Evolutionary conservation across 2,113 vertebrate species (phyloP).

Genomic region (Hylia prasina): DNA sequence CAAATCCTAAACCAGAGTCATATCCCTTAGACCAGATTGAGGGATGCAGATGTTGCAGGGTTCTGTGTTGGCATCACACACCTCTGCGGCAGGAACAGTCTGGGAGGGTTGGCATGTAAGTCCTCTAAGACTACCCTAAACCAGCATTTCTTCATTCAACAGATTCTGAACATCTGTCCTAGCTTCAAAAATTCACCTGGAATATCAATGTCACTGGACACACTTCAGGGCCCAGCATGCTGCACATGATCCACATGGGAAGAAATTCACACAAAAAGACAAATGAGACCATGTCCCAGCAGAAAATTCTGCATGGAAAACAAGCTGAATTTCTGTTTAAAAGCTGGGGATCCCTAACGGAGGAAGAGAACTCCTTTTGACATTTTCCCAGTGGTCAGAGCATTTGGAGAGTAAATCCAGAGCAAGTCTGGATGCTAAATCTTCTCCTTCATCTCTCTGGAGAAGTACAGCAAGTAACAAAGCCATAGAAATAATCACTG

Average conservation of each 20-base stretch:
- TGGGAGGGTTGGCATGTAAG: background rate
- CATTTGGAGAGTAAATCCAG: background rate
- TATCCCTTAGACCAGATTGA: background rate
- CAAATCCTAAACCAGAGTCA: background rate
- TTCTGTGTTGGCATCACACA: background rate
- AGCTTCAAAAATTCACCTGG: background rate
- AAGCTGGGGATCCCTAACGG: background rate
- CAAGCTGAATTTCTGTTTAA: background rate
- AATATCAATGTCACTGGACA: background rate
- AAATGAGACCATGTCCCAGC: background rate
- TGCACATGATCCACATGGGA: background rate
- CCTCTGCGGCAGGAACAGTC: background rate
- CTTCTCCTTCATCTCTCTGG: background rate
- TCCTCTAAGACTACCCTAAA: background rate
- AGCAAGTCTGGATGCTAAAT: background rate
- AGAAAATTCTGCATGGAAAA: background rate
- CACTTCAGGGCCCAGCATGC: background rate
- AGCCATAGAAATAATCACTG: background rate
- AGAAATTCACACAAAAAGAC: background rate
- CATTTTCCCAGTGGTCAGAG: background rate
- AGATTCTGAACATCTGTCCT: background rate
- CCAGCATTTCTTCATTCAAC: background rate
- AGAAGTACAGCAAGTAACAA: background rate
- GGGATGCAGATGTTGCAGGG: background rate
- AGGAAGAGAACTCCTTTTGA: background rate